Evolutionary conservation across 1,140 invertebrate genomes (phyloP), one percentile per base, ranked within the genome.

Genomic region (Colletes gigas): DNA sequence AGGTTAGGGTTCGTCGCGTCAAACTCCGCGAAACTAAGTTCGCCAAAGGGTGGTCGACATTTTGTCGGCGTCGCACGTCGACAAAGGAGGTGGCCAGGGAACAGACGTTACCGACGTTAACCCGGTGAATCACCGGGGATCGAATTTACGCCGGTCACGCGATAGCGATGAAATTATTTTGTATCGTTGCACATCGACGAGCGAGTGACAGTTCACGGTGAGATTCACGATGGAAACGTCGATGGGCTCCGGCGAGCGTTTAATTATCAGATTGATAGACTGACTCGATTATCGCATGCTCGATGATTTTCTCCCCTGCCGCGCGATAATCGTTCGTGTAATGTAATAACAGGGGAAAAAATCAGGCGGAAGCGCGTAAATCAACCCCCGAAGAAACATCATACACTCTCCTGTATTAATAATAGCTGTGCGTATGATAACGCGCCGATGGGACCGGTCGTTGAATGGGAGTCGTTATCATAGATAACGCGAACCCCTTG

Each of bases 251-350:
- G 41, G 41, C 19, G 59, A 72, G 57, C 59, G 50, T 78, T 78
- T 65, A 78, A 78, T 78, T 78, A 73, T 72, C 69, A 54, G 75
- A 78, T 78, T 78, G 67, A 52, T 63, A 63, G 57, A 72, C 69
- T 78, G 69, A 65, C 68, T 78, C 77, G 77, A 78, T 78, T 78
- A 78, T 55, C 68, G 50, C n/a, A 65, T 78, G 69, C 77, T 73
- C 77, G 68, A 78, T 73, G 69, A 73, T 65, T 78, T 73, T 78
- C 77, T 72, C 77, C 77, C 68, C 69, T 72, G 39, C 19, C 21
- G 7, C 39, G 59, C 19, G 69, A 63, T 73, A 73, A 78, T 78
- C 77, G 77, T 78, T 72, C 71, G 65, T 72, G 68, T 63, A 78
- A 78, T 72, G 76, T 72, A 72, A 65, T 47, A 72, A 72, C 77